Evolutionary conservation across 2,888 invertebrate genomes (phyloP), one percentile per base, ranked within the genome.

Genomic region (Rhorus exstirpatorius): DNA sequence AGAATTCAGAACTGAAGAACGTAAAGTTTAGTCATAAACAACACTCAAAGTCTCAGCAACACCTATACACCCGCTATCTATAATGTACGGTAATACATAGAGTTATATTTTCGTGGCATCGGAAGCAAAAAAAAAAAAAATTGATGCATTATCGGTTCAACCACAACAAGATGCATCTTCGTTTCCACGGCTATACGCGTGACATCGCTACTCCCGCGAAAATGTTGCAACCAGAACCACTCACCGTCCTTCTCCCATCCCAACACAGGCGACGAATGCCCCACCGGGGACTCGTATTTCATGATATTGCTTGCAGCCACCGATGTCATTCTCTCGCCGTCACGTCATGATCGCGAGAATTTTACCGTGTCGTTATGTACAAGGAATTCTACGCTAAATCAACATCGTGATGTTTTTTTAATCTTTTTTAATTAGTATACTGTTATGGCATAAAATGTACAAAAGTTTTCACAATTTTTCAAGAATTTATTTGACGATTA

Each of bases 11-110:
- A 2, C 26, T 4, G 63, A 65, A 65, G 41, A 46, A 61, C 12
- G 31, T 26, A 90, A 90, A 91, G 87, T 91, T 89, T 82, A 85
- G 87, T 88, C 89, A 89, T 90, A 91, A 91, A 90, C 88, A 90
- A 90, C 88, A 86, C 81, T 85, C 14, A 65, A 14, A 4, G 31
- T 24, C 79, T 86, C 84, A 86, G 84, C 84, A 87, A 86, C 79
- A 80, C 67, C 83, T 83, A 81, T 79, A 82, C 70, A 75, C n/a
- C n/a, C 82, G 81, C 55, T 63, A 79, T 81, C 80, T 17, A 17
- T 8, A 17, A 19, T 21, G 19, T 19, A 38, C 12, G 31, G 1
- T 8, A 17, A 19, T 21, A 38, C 12, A 38, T n/a, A 49, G 1
- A 38, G 67, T 67, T 21, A 53, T 7, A 24, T 53, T 53, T 53